These are phyloP conservation scores for Hydrochoerus hydrochaeris DNA, from an alignment of 2,113 vertebrate species.

Conservation along the genomic window DNA sequence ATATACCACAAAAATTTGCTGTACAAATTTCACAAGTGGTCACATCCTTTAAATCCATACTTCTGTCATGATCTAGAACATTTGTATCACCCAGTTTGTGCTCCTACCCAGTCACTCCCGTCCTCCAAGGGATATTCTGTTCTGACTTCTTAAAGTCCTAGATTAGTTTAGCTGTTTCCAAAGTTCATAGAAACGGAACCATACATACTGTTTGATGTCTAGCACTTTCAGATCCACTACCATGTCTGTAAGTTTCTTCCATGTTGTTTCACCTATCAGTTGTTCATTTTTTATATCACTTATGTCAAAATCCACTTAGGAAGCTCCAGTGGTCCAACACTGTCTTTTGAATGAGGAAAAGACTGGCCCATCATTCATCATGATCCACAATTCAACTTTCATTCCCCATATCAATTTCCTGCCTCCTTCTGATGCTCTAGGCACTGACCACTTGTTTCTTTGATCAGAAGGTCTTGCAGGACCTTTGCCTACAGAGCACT, in stretches of 20 bases:
- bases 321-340: background rate
- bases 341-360: background rate
- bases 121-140: background rate
- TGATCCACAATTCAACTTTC: background rate
- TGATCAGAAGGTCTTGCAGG: background rate
- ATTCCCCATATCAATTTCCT: background rate
- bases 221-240: background rate
- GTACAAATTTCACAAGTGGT: background rate
- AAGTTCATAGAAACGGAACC: background rate
- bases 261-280: background rate
- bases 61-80: background rate
- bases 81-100: slow-evolving; percentile 1
- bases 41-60: background rate
- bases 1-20: background rate
- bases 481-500: background rate
- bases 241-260: background rate
- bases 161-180: background rate
- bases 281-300: background rate
- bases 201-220: background rate
- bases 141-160: background rate
- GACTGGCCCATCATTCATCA: background rate
- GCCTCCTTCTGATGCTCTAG: background rate
- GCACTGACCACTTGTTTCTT: background rate
- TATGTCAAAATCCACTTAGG: background rate
- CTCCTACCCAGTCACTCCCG: background rate